A percentile compares a stretch with the other conserved stretches of the same genome.
phyloP scores from a whole-genome alignment of 2,888 invertebrate species.

The Allygus modestus region DNA sequence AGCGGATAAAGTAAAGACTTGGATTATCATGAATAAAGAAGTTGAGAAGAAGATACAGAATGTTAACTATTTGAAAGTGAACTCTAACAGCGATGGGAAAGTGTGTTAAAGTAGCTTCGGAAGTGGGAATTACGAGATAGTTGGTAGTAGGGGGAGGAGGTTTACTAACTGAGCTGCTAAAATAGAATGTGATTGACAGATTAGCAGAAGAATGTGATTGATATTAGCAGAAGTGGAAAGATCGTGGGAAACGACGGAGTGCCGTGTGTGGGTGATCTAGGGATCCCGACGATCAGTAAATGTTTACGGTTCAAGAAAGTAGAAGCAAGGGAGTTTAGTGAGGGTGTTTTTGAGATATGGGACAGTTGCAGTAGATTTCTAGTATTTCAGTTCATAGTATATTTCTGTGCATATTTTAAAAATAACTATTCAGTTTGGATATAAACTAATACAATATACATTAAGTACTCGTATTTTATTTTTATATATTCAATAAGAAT shows the following conservation, averaged over 20 bases:
- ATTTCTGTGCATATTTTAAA: too few relatives aligned
- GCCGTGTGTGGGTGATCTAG: conserved; percentile 27
- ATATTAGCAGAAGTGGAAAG: conserved; percentile 38
- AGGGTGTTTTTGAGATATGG: conserved; percentile 39
- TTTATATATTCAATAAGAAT: too few relatives aligned
- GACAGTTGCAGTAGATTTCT: too few relatives aligned
- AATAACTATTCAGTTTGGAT: too few relatives aligned
- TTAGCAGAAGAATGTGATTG: too few relatives aligned
- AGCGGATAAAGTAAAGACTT: conserved; percentile 40
- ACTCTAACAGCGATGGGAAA: not conserved
- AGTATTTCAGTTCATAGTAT: too few relatives aligned
- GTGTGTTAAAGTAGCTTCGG: conserved; percentile 17
- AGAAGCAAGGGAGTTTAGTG: conserved; percentile 32
- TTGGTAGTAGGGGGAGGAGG: conserved; percentile 44
- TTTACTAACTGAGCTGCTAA: conserved; percentile 38
- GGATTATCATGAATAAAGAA: not conserved
- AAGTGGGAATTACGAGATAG: conserved; percentile 35
- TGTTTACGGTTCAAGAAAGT: conserved; percentile 30
- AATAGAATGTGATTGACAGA: conserved; percentile 15
- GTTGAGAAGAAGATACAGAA: not conserved
- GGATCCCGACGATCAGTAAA: conserved; percentile 12
- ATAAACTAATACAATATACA: too few relatives aligned
- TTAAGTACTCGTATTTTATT: too few relatives aligned
- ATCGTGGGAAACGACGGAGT: conserved; percentile 40
- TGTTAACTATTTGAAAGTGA: conserved; percentile 11